These are phyloP conservation scores for Megalops cyprinoides DNA, from an alignment of 2,797 vertebrate genomes.

Conservation along the genomic window DNA sequence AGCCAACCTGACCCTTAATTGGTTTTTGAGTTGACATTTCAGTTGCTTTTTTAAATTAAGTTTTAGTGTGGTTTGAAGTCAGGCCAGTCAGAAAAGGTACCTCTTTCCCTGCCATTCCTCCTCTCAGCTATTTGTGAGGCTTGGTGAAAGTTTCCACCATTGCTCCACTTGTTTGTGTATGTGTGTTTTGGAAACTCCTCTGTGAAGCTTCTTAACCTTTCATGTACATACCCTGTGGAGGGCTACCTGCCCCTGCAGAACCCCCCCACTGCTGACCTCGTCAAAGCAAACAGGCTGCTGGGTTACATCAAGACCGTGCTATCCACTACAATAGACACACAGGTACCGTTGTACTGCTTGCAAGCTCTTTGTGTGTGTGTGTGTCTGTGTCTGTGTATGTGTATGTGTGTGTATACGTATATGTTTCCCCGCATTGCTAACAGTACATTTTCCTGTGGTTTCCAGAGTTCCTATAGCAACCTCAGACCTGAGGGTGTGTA, in stretches of 20 bases:
- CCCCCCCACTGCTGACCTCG: conserved; percentile 81
- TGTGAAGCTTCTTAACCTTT: conserved; percentile 69
- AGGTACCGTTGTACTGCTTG: conserved; percentile 66
- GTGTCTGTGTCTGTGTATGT: neutral
- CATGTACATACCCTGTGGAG: conserved; percentile 86
- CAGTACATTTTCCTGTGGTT: no score
- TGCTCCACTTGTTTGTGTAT: neutral
- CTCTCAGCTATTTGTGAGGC: neutral
- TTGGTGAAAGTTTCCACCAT: neutral
- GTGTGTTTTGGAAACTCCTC: neutral
- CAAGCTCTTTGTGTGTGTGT: neutral
- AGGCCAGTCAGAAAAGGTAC: neutral
- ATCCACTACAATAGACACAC: conserved; percentile 77
- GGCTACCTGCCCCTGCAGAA: conserved; percentile 91
- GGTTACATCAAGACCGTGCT: conserved; percentile 87
- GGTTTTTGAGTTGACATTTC: neutral
- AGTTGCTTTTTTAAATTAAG: no score
- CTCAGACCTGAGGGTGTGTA: neutral
- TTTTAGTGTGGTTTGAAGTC: neutral
- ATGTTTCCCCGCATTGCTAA: neutral
- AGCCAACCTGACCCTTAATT: neutral
- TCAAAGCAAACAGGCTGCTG: conserved; percentile 85
- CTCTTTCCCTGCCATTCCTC: neutral
- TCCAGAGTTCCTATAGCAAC: no score
- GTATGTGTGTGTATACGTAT: neutral